Evolutionary conservation across 2,113 vertebrate genomes (phyloP).

Genomic region (Oncorhynchus masou): DNA sequence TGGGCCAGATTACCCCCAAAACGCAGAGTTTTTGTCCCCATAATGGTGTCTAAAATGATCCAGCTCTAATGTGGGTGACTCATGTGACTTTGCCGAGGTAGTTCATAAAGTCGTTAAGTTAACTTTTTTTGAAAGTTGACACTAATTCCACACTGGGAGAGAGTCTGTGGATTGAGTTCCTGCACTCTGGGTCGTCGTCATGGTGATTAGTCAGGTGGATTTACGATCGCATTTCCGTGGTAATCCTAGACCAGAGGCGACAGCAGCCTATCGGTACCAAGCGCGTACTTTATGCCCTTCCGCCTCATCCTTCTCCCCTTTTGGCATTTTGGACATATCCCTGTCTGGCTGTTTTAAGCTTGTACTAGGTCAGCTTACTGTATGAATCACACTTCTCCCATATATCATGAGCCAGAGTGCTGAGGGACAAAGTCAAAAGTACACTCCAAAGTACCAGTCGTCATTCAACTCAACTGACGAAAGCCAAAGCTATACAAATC

Average conservation of each 20-base stretch:
- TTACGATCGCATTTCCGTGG: not conserved
- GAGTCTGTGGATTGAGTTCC: not conserved
- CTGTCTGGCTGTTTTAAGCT: not conserved
- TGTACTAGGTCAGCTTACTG: not conserved
- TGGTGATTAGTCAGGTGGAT: constrained; percentile 9
- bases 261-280: not conserved
- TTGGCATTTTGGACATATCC: not conserved
- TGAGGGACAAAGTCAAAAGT: not conserved
- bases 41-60: constrained; percentile 17
- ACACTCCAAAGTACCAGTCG: not conserved
- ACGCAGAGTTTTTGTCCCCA: constrained; percentile 27
- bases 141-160: constrained; percentile 4
- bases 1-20: constrained; percentile 44
- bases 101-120: constrained; percentile 6
- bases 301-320: not conserved
- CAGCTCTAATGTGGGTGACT: constrained; percentile 4
- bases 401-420: not conserved
- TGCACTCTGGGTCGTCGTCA: not conserved
- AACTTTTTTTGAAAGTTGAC: constrained; percentile 23
- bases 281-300: not conserved
- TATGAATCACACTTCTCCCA: not conserved
- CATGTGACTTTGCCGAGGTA: not conserved
- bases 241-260: not conserved
- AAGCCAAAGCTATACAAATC: too few species aligned
- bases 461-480: not conserved